Percentiles rank a stretch among this genome's conserved stretches.
These are phyloP conservation scores for Luperina nickerlii DNA, from an alignment of 2,888 invertebrate species.

Conservation along the genomic window DNA sequence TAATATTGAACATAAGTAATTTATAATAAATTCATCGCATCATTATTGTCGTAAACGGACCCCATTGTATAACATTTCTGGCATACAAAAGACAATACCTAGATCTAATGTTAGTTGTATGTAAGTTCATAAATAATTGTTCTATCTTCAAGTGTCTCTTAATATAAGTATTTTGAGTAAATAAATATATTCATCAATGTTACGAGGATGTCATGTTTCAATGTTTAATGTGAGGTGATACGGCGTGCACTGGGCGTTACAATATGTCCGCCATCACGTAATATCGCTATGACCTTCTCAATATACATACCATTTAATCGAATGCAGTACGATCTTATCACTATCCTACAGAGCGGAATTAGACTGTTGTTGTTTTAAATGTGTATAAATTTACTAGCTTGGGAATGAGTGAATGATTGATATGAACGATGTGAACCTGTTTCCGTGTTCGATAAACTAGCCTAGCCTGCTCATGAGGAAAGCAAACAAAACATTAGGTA, in stretches of 20 bases:
- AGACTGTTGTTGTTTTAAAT: constrained; percentile 81
- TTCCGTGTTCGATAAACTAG: constrained; percentile 65
- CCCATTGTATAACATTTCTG: constrained; percentile 87
- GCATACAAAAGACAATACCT: constrained; percentile 91
- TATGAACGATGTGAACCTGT: constrained; percentile 67
- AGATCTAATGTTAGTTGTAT: constrained; percentile 90
- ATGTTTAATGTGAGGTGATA: constrained; percentile 77
- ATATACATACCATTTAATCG: constrained; percentile 69
- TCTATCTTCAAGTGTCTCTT: constrained; percentile 90
- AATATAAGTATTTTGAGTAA: constrained; percentile 88
- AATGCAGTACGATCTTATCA: constrained; percentile 70
- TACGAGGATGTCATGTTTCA: constrained; percentile 79
- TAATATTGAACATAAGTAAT: constrained; percentile 78
- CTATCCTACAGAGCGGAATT: constrained; percentile 74
- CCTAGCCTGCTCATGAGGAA: constrained; percentile 3
- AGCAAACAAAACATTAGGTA: neutral
- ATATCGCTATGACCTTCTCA: constrained; percentile 65
- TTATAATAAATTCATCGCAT: constrained; percentile 73
- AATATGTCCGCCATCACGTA: constrained; percentile 51
- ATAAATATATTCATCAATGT: constrained; percentile 82
- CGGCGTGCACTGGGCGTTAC: constrained; percentile 53
- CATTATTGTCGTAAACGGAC: constrained; percentile 78
- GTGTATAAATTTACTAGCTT: constrained; percentile 74
- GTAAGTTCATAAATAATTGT: constrained; percentile 89
- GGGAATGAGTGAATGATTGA: constrained; percentile 70